Conservation (phyloP, 1,140 invertebrate species). For the Nephotettix cincticeps region DNA sequence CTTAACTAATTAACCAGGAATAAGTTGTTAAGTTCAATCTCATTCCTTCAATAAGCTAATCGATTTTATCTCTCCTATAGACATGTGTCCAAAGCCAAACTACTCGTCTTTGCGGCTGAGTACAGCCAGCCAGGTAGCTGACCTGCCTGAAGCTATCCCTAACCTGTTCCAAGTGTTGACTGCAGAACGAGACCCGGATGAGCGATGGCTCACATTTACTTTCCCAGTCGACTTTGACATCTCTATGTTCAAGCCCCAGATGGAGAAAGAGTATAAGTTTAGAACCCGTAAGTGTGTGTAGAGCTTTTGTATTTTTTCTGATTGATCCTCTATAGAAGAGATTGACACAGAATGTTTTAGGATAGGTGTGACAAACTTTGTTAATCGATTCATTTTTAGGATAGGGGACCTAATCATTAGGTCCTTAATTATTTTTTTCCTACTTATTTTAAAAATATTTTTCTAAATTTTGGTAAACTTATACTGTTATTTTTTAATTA, state of each 20-base stretch:
- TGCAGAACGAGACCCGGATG: slow-evolving; percentile 67
- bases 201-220: slow-evolving; percentile 76
- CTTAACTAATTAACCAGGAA: too few species aligned
- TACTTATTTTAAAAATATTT: too few species aligned
- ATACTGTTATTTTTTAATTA: too few species aligned
- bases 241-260: slow-evolving; percentile 51
- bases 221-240: slow-evolving; percentile 71
- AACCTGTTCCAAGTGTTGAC: slow-evolving; percentile 81
- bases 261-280: slow-evolving; percentile 67
- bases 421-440: too few species aligned
- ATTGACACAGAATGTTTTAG: too few species aligned
- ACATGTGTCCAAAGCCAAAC: slow-evolving; percentile 86
- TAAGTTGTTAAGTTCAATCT: not conserved
- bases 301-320: too few species aligned
- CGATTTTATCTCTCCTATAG: slow-evolving; percentile 49
- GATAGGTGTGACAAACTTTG: too few species aligned
- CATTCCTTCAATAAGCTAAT: not conserved
- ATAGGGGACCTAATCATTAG: too few species aligned
- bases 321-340: too few species aligned
- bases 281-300: slow-evolving; percentile 69
- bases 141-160: slow-evolving; percentile 76
- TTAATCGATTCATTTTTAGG: too few species aligned
- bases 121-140: slow-evolving; percentile 84
- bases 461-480: too few species aligned
- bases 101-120: slow-evolving; percentile 65